Evolutionary conservation across 37 sponge, comb jelly and placozoan genomes (phyloP), one percentile per base, ranked within the genome.

Genomic region (Halichondria panicea): DNA sequence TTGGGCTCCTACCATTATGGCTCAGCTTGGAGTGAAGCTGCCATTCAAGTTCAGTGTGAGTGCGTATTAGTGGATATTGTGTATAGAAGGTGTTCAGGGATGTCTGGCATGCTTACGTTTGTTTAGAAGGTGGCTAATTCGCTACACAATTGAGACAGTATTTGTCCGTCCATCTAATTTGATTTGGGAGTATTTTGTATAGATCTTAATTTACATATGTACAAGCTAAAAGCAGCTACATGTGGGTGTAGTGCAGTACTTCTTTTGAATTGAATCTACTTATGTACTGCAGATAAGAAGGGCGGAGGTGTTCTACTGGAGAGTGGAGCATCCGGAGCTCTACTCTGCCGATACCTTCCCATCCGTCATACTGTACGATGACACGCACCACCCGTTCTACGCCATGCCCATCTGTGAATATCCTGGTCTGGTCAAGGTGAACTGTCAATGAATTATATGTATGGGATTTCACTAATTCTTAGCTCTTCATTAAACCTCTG

Each of bases 391-490:
- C 4, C 58, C 67, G 24, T 63, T 69, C 40, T 90, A 85, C 68
- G 93, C 92, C 2, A 4, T 86, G n/a, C n/a, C n/a, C n/a, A n/a
- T n/a, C n/a, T n/a, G n/a, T 46, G 96, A 95, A 63, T 95, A 95
- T 66, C 92, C 96, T 33, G 96, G 92, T 6, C 70, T 91, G 1
- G 2, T 88, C 18, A 95, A 95, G 88, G 91, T 94, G n/a, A n/a
- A n/a, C n/a, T n/a, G n/a, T n/a, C n/a, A n/a, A n/a, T n/a, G n/a
- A n/a, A n/a, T n/a, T n/a, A n/a, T n/a, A n/a, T n/a, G n/a, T n/a
- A n/a, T n/a, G n/a, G n/a, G n/a, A n/a, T n/a, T n/a, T n/a, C n/a
- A n/a, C n/a, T n/a, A n/a, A n/a, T n/a, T n/a, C n/a, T n/a, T n/a
- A n/a, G n/a, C n/a, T n/a, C n/a, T n/a, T n/a, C n/a, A n/a, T n/a